These are phyloP conservation scores for Scaptomyza flava DNA, from an alignment of 2,888 invertebrate species.

Conservation along the genomic window DNA sequence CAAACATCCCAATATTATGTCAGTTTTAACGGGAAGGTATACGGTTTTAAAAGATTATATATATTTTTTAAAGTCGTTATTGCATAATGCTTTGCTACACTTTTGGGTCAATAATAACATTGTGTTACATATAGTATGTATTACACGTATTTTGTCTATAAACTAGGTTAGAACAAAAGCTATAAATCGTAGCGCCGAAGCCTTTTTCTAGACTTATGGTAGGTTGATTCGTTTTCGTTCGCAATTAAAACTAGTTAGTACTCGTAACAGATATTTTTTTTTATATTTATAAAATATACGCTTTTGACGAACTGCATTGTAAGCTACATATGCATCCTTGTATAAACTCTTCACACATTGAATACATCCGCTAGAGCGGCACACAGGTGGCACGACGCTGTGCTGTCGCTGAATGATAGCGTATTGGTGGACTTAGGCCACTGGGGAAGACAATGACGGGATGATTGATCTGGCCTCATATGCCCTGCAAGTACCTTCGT, in stretches of 20 bases:
- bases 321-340: neutral
- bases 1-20: no score
- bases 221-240: conserved; percentile 37
- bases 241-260: conserved; percentile 44
- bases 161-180: conserved; percentile 58
- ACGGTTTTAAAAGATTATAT: neutral
- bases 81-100: conserved; percentile 30
- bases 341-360: conserved; percentile 9
- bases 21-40: neutral
- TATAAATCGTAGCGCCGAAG: conserved; percentile 47
- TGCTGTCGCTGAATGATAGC: conserved; percentile 36
- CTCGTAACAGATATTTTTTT: conserved; percentile 14
- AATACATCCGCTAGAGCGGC: conserved; percentile 42
- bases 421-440: conserved; percentile 63
- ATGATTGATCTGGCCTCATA: conserved; percentile 82
- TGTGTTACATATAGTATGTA: conserved; percentile 31
- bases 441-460: conserved; percentile 81
- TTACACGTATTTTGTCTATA: conserved; percentile 42
- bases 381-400: conserved; percentile 46
- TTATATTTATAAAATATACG: conserved; percentile 11
- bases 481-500: conserved; percentile 87
- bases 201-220: conserved; percentile 16
- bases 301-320: conserved; percentile 6
- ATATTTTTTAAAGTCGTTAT: conserved; percentile 2
- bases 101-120: conserved; percentile 45